Base-by-base conservation (phyloP, 2,888 invertebrate genomes). In the Chalcis sispes region DNA sequence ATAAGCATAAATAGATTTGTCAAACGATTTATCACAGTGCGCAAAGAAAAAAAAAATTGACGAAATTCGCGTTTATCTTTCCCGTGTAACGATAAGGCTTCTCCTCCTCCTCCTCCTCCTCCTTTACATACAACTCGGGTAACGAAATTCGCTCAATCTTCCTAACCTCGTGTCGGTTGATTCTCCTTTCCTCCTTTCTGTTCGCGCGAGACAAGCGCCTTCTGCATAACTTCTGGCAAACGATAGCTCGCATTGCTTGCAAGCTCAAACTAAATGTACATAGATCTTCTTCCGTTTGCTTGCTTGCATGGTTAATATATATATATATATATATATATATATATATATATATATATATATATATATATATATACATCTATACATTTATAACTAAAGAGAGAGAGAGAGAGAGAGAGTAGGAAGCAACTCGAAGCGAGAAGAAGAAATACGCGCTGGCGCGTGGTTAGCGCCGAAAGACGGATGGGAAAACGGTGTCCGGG, bases 101-200 rank as follows among this genome's bases (percentile, higher is more conserved):
- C n/a, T n/a, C n/a, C n/a, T n/a, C n/a, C n/a, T n/a, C n/a, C n/a
- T n/a, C n/a, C n/a, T n/a, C n/a, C n/a, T n/a, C n/a, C n/a, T n/a
- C n/a, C n/a, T n/a, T n/a, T n/a, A n/a, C n/a, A n/a, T n/a, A 29
- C 54, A 36, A 25, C 52, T 2, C 15, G 27, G 18, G 8, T 50
- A 70, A 62, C 64, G 75, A 70, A 75, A 70, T 69, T 32, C 64
- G 40, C 75, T 75, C 48, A 64, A 70, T 75, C 75, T 75, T 75
- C 75, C n/a, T 62, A 29, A 2, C 2, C 25, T n/a, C 15, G 2
- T 36, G 42, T 15, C 5, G 3, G 32, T 15, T 23, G 65, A 36
- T 4, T 15, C 18, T 15, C 27, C 18, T 1, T 13, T 1, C 50
- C 20, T 1, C 1, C 20, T 1, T 27, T 18, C 32, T n/a, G n/a